Base-by-base conservation (phyloP, 2,888 invertebrate genomes). In the Cetonia aurata region DNA sequence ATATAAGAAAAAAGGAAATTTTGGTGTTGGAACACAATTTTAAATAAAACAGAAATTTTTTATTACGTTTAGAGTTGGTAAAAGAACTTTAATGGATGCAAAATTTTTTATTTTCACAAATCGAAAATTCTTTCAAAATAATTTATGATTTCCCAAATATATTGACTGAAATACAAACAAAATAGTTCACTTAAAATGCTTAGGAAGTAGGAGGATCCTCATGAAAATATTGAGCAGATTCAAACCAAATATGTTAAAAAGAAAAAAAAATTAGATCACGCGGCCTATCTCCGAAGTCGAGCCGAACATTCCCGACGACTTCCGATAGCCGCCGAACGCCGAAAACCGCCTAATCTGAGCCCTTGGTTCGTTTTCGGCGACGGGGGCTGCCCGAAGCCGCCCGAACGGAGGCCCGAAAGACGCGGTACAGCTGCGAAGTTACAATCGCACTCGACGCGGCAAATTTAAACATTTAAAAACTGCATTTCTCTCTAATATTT, bases 321-420 rank as follows among this genome's bases (percentile, higher is more conserved):
- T 71, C 65, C 53, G 52, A 66, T 70, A 62, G 48, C 52, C 60
- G 74, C 76, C 74, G 74, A 71, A 65, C 53, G 53, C 72, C 72
- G 74, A 69, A 72, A 70, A 76, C 77, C 74, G 74, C 74, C 78
- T 78, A 76, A 77, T 75, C 75, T 80, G 80, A 80, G 80, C 80
- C 80, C 80, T 78, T 78, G 75, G 77, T 77, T 74, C 73, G 75
- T 74, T 70, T 71, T 75, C 75, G 72, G 71, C 53, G 52, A 69
- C 71, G 74, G 74, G 70, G 66, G 70, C 71, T 62, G 67, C 65
- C 70, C 9, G 10, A 33, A 48, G 48, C 31, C 9, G 17, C 15
- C 12, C 15, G 31, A 62, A 37, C 15, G 48, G 31, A 15, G 33
- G n/a, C 48, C n/a, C n/a, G n/a, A n/a, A 15, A 9, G 33, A 33